Conservation (phyloP, 92 coral and sea anemone species). For the Epizoanthus ramosus region DNA sequence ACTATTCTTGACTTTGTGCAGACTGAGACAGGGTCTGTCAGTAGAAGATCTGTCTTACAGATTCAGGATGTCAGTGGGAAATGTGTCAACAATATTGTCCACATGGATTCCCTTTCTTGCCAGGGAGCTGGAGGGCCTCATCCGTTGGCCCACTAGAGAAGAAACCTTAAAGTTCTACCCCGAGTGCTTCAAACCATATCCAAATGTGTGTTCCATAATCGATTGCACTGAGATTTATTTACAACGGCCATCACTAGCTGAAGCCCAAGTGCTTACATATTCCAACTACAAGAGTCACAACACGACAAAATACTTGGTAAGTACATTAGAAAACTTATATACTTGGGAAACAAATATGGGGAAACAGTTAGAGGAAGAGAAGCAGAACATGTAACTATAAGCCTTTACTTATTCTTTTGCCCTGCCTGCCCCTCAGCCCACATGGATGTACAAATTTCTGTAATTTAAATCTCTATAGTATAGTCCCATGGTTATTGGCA, state of each 20-base stretch:
- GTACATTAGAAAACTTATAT: background rate
- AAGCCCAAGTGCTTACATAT: slow-evolving; percentile 47
- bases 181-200: slow-evolving; percentile 51
- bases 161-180: slow-evolving; percentile 33
- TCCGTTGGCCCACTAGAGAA: slow-evolving; percentile 59
- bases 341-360: too few relatives aligned
- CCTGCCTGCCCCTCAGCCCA: too few relatives aligned
- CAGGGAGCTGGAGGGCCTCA: slow-evolving; percentile 55
- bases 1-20: slow-evolving; percentile 50
- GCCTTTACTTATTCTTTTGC: too few relatives aligned
- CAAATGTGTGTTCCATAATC: slow-evolving; percentile 53
- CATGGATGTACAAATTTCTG: too few relatives aligned
- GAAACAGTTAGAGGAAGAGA: too few relatives aligned
- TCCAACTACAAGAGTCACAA: slow-evolving; percentile 55
- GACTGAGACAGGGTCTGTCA: slow-evolving; percentile 45
- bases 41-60: slow-evolving; percentile 36
- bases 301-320: slow-evolving; percentile 47
- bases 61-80: slow-evolving; percentile 35
- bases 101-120: slow-evolving; percentile 64
- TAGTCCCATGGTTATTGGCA: too few relatives aligned
- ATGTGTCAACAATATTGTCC: slow-evolving; percentile 46
- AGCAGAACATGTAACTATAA: too few relatives aligned
- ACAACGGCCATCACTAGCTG: slow-evolving; percentile 51
- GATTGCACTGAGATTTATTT: slow-evolving; percentile 58
- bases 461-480: too few relatives aligned